Evolutionary conservation across 2,797 vertebrate genomes (phyloP).

Genomic region (Intellagama lesueurii): DNA sequence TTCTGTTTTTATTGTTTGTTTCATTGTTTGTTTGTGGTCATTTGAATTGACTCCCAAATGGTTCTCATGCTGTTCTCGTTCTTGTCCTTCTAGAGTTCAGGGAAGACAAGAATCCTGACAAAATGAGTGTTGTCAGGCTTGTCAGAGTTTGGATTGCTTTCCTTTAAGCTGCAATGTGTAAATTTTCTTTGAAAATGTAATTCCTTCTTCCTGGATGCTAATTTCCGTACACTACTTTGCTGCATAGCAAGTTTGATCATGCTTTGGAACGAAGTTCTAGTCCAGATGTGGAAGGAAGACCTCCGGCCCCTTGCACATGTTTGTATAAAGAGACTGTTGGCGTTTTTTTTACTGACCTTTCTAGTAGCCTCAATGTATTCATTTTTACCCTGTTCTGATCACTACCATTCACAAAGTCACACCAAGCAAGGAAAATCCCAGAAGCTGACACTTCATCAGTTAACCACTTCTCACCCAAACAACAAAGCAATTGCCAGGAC

Average conservation of each 20-base stretch:
- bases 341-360: too few relatives aligned
- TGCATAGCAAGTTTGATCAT: slow-evolving; percentile 14
- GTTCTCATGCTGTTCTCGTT: neutral
- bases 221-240: slow-evolving; percentile 18
- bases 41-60: neutral
- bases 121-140: slow-evolving; percentile 27
- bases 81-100: slow-evolving; percentile 10
- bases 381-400: too few relatives aligned
- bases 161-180: slow-evolving; percentile 49
- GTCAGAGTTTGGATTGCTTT: slow-evolving; percentile 37
- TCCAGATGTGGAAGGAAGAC: slow-evolving; percentile 50
- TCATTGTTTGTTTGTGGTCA: neutral
- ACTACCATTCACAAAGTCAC: too few relatives aligned
- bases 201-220: slow-evolving; percentile 54
- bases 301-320: slow-evolving; percentile 34
- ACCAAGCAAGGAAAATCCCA: too few relatives aligned
- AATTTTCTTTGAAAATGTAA: slow-evolving; percentile 43
- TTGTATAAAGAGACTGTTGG: slow-evolving; percentile 50
- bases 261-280: slow-evolving; percentile 24
- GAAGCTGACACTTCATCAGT: too few relatives aligned
- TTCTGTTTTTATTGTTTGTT: too few relatives aligned
- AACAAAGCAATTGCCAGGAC: too few relatives aligned
- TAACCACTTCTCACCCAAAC: too few relatives aligned
- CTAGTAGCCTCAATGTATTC: too few relatives aligned
- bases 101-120: slow-evolving; percentile 37